These are phyloP conservation scores for Numenius arquata DNA, from an alignment of 2,113 vertebrate genomes.

Conservation along the genomic window DNA sequence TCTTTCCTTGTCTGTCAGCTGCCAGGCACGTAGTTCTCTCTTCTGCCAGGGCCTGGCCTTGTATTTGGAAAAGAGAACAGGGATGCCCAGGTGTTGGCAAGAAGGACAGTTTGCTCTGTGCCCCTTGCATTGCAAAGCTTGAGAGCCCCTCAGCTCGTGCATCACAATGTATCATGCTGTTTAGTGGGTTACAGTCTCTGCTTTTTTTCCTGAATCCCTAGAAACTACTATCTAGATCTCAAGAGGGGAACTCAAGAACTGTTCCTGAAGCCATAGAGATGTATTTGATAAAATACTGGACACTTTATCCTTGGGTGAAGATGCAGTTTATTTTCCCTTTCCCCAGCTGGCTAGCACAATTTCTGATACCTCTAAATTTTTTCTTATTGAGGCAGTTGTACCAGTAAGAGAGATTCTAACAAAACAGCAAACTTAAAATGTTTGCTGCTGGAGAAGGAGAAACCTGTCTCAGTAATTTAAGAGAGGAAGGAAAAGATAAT, in stretches of 20 bases:
- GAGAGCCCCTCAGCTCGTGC: neutral
- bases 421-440: neutral
- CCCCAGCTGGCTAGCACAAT: neutral
- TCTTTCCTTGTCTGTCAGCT: neutral
- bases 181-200: neutral
- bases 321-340: neutral
- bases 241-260: neutral
- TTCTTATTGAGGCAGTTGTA: neutral
- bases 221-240: neutral
- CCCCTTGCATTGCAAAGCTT: neutral
- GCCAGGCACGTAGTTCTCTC: conserved; percentile 31
- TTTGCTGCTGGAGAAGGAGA: neutral
- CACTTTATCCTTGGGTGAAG: neutral
- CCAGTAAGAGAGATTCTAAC: neutral
- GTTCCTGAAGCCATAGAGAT: neutral
- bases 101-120: neutral
- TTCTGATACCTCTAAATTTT: neutral
- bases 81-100: neutral
- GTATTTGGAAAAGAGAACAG: neutral
- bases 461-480: neutral
- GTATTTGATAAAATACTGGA: neutral
- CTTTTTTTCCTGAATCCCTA: neutral
- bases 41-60: conserved; percentile 11
- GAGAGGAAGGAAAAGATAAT: conserved; percentile 18
- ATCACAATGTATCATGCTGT: neutral